These are phyloP conservation scores for Heliothis peltigera DNA, from an alignment of 2,888 invertebrate genomes.

Conservation along the genomic window DNA sequence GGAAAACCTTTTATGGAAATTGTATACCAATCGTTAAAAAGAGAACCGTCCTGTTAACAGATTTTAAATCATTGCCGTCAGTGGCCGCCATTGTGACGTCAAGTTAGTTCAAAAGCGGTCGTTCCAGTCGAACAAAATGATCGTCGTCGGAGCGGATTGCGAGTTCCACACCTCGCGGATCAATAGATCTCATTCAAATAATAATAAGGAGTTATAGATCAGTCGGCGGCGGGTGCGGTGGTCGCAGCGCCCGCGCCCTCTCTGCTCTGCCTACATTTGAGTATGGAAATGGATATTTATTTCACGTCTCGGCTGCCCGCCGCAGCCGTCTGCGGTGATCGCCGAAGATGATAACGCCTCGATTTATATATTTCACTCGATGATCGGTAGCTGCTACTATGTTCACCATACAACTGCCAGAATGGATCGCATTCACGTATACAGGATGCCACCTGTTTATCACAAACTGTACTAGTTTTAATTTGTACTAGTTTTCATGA, in stretches of 20 bases:
- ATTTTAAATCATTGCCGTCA: constrained; percentile 90
- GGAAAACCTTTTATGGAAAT: constrained; percentile 89
- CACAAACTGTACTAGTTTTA: neutral
- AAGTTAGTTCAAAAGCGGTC: constrained; percentile 89
- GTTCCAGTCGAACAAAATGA: constrained; percentile 89
- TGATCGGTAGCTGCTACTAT: constrained; percentile 85
- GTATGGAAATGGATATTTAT: constrained; percentile 89
- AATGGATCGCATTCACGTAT: constrained; percentile 69
- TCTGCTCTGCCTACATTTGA: constrained; percentile 77
- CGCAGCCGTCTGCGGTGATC: constrained; percentile 84
- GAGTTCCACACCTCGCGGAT: constrained; percentile 87
- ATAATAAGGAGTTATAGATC: constrained; percentile 90
- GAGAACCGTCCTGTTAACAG: constrained; percentile 90
- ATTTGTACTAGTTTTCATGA: neutral
- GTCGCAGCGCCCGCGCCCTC: constrained; percentile 71
- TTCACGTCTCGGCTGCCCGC: constrained; percentile 78
- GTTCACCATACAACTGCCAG: constrained; percentile 84
- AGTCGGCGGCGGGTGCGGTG: constrained; percentile 72
- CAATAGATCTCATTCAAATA: constrained; percentile 90
- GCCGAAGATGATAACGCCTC: constrained; percentile 86
- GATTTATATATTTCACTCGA: constrained; percentile 89
- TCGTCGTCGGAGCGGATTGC: constrained; percentile 84
- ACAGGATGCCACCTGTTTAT: constrained; percentile 63
- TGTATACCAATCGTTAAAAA: constrained; percentile 90
- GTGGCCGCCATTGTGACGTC: constrained; percentile 87